These are phyloP conservation scores for Catocala fraxini DNA, from an alignment of 2,888 invertebrate species.

Conservation along the genomic window DNA sequence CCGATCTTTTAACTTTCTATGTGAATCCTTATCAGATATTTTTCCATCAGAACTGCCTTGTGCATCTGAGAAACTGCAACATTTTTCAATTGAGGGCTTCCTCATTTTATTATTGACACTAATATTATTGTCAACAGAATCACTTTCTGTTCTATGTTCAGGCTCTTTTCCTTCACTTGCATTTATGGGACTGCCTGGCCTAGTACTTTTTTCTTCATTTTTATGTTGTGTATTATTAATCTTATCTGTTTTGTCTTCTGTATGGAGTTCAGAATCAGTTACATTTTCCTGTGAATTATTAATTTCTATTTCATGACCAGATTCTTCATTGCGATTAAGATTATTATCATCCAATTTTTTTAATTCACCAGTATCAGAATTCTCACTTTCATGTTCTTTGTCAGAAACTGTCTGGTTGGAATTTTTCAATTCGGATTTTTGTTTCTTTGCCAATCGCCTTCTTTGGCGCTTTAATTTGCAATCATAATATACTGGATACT, in stretches of 20 bases:
- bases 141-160: background rate
- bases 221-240: background rate
- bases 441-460: constrained; percentile 36
- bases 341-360: too few relatives aligned
- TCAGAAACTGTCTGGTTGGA: constrained; percentile 6
- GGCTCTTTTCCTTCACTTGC: constrained; percentile 23
- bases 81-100: background rate
- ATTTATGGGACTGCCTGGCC: constrained; percentile 1
- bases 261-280: too few relatives aligned
- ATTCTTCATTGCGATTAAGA: too few relatives aligned
- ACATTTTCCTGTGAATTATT: too few relatives aligned
- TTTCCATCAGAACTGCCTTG: background rate
- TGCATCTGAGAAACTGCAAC: background rate
- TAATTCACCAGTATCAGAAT: background rate
- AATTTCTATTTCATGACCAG: too few relatives aligned
- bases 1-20: background rate
- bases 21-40: background rate
- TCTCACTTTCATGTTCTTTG: constrained; percentile 11
- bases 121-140: too few relatives aligned
- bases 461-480: constrained; percentile 70
- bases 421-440: constrained; percentile 3
- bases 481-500: constrained; percentile 76
- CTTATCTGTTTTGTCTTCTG: too few relatives aligned
- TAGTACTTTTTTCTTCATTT: background rate
- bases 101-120: background rate